These are phyloP conservation scores for Notocelia uddmanniana DNA, from an alignment of 2,888 invertebrate genomes.

Conservation along the genomic window DNA sequence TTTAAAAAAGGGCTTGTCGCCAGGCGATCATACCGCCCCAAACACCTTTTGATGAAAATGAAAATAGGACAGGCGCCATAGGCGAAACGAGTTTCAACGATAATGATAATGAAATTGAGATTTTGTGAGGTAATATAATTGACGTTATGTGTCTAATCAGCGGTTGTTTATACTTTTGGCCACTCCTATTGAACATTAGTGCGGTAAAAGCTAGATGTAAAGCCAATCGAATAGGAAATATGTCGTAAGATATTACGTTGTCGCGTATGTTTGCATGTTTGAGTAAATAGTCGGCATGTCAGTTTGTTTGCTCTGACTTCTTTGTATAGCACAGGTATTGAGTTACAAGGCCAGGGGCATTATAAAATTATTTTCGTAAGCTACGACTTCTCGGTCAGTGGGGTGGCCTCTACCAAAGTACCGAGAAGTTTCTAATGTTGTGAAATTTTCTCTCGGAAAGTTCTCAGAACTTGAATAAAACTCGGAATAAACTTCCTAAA, in stretches of 20 bases:
- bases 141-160: background rate
- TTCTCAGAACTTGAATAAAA: too few relatives aligned
- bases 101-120: too few relatives aligned
- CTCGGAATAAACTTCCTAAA: too few relatives aligned
- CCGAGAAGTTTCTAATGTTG: too few relatives aligned
- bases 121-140: background rate
- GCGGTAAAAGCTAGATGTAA: constrained; percentile 1
- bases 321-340: background rate
- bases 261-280: background rate
- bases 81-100: too few relatives aligned
- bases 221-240: background rate
- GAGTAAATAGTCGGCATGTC: background rate
- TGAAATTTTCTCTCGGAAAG: too few relatives aligned
- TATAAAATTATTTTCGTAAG: background rate
- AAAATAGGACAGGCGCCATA: too few relatives aligned
- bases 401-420: too few relatives aligned
- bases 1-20: too few relatives aligned
- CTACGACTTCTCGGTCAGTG: too few relatives aligned
- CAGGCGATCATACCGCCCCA: too few relatives aligned
- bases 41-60: too few relatives aligned
- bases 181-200: background rate
- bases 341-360: background rate
- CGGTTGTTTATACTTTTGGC: background rate
- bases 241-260: constrained; percentile 1
- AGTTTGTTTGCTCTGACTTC: background rate